Evolutionary conservation across 2,113 vertebrate genomes (phyloP), one percentile per base, ranked within the genome.

Genomic region (Synchiropus splendidus): DNA sequence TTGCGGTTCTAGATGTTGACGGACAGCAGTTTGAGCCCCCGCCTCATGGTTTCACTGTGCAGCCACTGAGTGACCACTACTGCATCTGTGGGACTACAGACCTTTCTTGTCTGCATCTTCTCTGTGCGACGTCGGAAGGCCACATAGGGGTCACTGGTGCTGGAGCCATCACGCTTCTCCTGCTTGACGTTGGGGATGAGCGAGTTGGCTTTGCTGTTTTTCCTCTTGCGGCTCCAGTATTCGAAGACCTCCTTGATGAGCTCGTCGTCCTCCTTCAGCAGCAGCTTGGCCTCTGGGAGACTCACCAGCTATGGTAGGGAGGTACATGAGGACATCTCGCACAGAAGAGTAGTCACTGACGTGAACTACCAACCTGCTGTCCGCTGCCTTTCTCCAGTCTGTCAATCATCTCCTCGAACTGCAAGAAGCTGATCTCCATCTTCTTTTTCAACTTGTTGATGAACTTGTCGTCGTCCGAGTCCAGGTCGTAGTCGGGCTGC

Each of bases 71-170:
- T 12, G 17, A 39, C 38, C 17, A 12, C 10, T 18, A 17, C 11
- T 38, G 6, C 4, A 6, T 0, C 16, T 3, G 8, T 9, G 2
- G 9, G 15, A 15, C 9, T 1, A 59, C 77, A 0, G 0, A 96
- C 95, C 88, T 99, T 99, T 34, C 95, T 84, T n/a, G 95, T 99
- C 50, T 99, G 95, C 95, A 99, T 99, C 84, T 99, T 99, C 82
- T 99, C 94, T 0, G 94, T 99, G 53, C 95, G 86, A 51, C 95
- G 89, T 51, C 95, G 87, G 72, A 99, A 99, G 69, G 94, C 95
- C 77, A 99, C 94, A 0, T 99, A 99, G 36, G 95, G 95, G 70
- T 99, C 92, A 42, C 87, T 89, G 74, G 95, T 98, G 84, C 92
- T 97, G 61, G 95, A 98, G 42, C 94, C 94, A 57, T 99, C 94